A percentile compares a stretch with the other conserved stretches of the same genome.
Conservation (phyloP, 53 echinoderm and acorn worm genomes). For the Stichopus horrens region DNA sequence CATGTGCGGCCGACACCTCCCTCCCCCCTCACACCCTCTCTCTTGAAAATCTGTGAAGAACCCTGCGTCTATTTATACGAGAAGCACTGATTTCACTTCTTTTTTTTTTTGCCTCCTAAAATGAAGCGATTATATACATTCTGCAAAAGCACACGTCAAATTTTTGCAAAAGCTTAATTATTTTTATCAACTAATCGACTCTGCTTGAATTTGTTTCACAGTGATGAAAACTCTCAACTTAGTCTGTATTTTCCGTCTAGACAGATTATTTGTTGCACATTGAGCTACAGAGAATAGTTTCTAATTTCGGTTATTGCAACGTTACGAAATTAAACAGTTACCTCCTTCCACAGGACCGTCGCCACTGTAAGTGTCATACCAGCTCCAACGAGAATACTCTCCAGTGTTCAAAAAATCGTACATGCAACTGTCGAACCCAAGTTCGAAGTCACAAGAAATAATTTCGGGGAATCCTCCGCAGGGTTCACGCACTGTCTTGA, state of each 20-base stretch:
- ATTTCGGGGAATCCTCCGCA: slow-evolving; percentile 73
- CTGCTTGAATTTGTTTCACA: background rate
- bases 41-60: too few species aligned
- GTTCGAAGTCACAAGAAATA: slow-evolving; percentile 61
- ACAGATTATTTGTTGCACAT: too few species aligned
- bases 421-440: slow-evolving; percentile 44
- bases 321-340: background rate
- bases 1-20: too few species aligned
- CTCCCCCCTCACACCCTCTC: too few species aligned
- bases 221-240: background rate
- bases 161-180: background rate
- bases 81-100: too few species aligned
- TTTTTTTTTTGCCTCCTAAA: too few species aligned
- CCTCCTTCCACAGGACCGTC: slow-evolving; percentile 8
- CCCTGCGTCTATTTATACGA: too few species aligned
- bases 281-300: too few species aligned
- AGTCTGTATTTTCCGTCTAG: background rate
- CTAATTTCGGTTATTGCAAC: too few species aligned
- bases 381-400: background rate
- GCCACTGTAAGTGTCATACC: slow-evolving; percentile 31
- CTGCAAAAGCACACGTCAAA: background rate
- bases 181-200: background rate
- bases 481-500: slow-evolving; percentile 61
- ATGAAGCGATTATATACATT: too few species aligned
- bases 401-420: slow-evolving; percentile 8